Evolutionary conservation across 2,113 vertebrate species (phyloP).

Genomic region (Enhydra lutris): DNA sequence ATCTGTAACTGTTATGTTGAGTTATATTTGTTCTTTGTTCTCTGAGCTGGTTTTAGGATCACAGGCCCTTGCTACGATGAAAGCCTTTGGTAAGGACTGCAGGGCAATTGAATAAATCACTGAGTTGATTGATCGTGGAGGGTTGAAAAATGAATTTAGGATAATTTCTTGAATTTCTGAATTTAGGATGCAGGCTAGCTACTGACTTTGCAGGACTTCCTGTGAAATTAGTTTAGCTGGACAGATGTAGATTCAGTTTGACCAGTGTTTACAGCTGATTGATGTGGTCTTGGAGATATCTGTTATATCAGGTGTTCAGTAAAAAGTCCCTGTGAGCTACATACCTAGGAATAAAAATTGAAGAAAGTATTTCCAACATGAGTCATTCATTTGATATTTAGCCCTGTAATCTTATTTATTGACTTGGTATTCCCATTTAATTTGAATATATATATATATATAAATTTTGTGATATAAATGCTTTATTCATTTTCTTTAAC

Average conservation of each 20-base stretch:
- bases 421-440: not conserved
- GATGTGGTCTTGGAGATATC: not conserved
- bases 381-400: conserved; percentile 21
- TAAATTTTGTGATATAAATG: not conserved
- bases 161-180: not conserved
- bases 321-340: not conserved
- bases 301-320: not conserved
- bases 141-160: not conserved
- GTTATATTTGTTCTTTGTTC: not conserved
- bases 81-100: not conserved
- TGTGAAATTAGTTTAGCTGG: not conserved
- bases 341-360: not conserved
- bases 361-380: conserved; percentile 6
- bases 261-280: not conserved
- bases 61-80: not conserved
- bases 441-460: not conserved
- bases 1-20: not conserved
- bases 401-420: not conserved
- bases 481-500: conserved; percentile 40
- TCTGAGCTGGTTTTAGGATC: not conserved
- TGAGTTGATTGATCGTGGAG: not conserved
- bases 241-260: not conserved
- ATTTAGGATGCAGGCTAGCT: not conserved
- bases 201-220: not conserved
- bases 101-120: not conserved